These are phyloP conservation scores for Poeciliopsis prolifica DNA, from an alignment of 2,113 vertebrate species.

Conservation along the genomic window DNA sequence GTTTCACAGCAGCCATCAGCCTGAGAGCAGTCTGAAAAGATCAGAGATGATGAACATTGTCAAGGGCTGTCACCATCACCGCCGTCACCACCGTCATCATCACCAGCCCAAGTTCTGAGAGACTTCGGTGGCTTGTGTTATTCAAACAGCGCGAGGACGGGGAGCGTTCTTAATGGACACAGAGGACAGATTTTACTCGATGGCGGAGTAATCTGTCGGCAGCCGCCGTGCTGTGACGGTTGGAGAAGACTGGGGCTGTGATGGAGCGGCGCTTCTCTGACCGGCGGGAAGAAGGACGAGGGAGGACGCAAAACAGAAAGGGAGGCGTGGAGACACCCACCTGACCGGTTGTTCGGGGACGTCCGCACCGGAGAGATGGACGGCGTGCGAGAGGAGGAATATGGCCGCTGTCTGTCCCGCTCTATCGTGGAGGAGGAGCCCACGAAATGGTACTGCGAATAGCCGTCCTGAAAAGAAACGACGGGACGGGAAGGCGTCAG, in stretches of 20 bases:
- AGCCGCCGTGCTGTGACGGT: slow-evolving; percentile 51
- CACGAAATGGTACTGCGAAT: slow-evolving; percentile 97
- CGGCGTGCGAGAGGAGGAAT: slow-evolving; percentile 97
- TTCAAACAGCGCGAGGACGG: slow-evolving; percentile 33
- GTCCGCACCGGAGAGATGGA: slow-evolving; percentile 97
- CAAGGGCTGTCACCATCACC: slow-evolving; percentile 10
- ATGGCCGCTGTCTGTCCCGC: slow-evolving; percentile 94
- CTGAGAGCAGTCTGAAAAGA: neutral
- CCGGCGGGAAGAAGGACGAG: slow-evolving; percentile 38
- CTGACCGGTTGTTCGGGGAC: slow-evolving; percentile 98
- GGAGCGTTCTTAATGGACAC: slow-evolving; percentile 13
- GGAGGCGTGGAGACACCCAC: slow-evolving; percentile 71
- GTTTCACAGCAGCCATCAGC: neutral
- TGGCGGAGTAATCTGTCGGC: slow-evolving; percentile 34
- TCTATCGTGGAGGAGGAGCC: slow-evolving; percentile 98
- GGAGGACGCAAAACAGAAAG: neutral
- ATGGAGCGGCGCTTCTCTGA: slow-evolving; percentile 20
- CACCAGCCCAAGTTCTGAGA: slow-evolving; percentile 13
- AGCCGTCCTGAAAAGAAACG: slow-evolving; percentile 86
- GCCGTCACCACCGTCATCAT: slow-evolving; percentile 14
- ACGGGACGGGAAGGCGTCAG: neutral
- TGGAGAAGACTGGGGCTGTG: slow-evolving; percentile 28
- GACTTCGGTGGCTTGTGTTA: slow-evolving; percentile 10
- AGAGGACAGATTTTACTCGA: slow-evolving; percentile 31
- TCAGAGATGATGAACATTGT: slow-evolving; percentile 1